phyloP scores from a whole-genome alignment of 2,797 vertebrate species.

The Dicrostonyx torquatus region DNA sequence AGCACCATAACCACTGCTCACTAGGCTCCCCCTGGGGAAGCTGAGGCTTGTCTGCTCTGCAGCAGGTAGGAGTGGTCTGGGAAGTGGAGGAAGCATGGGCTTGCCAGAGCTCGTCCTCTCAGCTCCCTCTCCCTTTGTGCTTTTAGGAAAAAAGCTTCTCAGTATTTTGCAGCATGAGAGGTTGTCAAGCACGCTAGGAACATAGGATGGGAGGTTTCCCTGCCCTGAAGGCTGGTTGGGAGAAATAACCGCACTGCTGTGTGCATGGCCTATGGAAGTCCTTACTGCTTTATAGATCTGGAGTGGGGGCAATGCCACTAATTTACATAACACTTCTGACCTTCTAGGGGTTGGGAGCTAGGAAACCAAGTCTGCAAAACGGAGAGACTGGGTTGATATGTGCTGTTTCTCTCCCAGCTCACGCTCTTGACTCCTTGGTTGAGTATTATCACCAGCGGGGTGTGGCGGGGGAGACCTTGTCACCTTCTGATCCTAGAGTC shows the following conservation, averaged over 20 bases:
- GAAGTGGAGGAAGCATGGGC: neutral
- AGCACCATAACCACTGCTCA: neutral
- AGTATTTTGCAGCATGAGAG: neutral
- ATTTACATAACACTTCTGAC: neutral
- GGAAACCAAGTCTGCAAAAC: neutral
- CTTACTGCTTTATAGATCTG: neutral
- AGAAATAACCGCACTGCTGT: neutral
- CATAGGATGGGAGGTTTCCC: neutral
- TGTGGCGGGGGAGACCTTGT: constrained; percentile 17
- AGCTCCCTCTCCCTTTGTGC: neutral
- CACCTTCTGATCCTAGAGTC: neutral
- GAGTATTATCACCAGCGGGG: constrained; percentile 40
- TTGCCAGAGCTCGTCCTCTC: neutral
- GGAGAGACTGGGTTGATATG: neutral
- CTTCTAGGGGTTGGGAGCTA: neutral
- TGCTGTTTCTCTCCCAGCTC: neutral
- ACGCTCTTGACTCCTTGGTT: constrained; percentile 21
- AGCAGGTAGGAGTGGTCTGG: constrained; percentile 2
- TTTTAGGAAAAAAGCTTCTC: constrained; percentile 38
- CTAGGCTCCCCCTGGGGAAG: neutral
- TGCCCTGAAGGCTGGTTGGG: neutral
- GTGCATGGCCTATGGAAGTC: neutral
- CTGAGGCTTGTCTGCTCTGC: neutral
- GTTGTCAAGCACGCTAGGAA: neutral
- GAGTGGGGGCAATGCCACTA: neutral